Base-by-base conservation (phyloP, 2,797 vertebrate species). In the Acanthopagrus latus region DNA sequence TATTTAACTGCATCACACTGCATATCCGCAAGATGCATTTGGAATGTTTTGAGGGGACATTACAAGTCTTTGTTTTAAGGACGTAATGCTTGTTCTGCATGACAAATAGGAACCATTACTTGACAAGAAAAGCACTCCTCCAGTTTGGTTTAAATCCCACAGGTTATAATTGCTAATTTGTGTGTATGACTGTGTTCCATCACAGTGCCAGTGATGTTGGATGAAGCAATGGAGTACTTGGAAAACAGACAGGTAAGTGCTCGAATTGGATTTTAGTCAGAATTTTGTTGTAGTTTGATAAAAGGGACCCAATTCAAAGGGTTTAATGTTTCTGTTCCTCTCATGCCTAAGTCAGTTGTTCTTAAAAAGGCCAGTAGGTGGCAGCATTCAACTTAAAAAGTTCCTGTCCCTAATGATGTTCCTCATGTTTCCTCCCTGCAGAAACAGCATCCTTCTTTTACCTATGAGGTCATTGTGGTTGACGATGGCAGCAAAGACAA, bases 401-500 rank as follows among this genome's bases (percentile, higher is more conserved):
- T 17, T 3, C 10, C 18, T 23, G 2, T 48, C 51, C 16, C 7
- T 65, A 7, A 23, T 56, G 21, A 71, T 84, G 23, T 12, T 43
- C 33, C 5, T 55, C 23, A 4, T 16, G 63, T 88, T 47, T 90
- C 78, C 87, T 77, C 71, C 9, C 46, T 83, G n/a, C 90, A 99
- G 98, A 98, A 96, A 86, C 86, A 58, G 82, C 92, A 96, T 71
- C 85, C 95, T 3, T 88, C 94, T 0, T 99, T 99, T 86, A 97
- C 96, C 57, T 99, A 99, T 2, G 98, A 99, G 91, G 94, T 99
- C 60, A 96, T 99, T 78, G 95, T 99, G 56, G 96, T 99, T 60
- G 96, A 99, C 55, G 98, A 99, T 83, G 98, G 98, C 85, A 99
- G 98, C 93, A 96, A 93, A 93, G 98, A 99, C 92, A 95, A 96